phyloP scores from a whole-genome alignment of 2,113 vertebrate species.

The Crotalus tigris region DNA sequence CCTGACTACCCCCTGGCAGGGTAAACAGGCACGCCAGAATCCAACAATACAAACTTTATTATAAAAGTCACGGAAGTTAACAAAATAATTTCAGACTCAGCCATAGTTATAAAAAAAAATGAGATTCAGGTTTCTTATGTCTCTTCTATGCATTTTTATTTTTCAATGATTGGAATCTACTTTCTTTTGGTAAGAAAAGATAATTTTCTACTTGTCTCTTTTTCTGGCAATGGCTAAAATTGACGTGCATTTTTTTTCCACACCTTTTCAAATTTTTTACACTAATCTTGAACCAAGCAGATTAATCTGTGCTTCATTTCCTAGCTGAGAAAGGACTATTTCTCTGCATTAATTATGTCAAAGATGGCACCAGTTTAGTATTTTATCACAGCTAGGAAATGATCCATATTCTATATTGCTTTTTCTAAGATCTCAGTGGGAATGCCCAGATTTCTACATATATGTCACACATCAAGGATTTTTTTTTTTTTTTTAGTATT shows the following conservation, averaged over 20 bases:
- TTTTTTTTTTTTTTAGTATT: conserved; percentile 13
- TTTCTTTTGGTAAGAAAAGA: not conserved
- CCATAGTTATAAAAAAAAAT: not conserved
- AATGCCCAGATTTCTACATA: conserved; percentile 44
- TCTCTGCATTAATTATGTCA: conserved; percentile 31
- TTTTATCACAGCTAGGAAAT: conserved; percentile 31
- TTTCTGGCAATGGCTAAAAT: not conserved
- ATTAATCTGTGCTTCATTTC: conserved; percentile 2
- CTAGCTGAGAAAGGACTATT: conserved; percentile 17
- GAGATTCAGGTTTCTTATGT: not conserved
- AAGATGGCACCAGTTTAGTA: conserved; percentile 21
- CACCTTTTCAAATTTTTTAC: not conserved
- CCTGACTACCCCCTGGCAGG: not conserved
- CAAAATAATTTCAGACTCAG: not conserved
- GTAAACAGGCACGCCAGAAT: not conserved
- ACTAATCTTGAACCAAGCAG: not conserved
- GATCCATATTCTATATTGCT: conserved; percentile 20
- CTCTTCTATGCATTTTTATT: not conserved
- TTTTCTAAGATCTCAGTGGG: conserved; percentile 28
- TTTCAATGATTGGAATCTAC: not conserved
- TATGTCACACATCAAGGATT: conserved; percentile 14
- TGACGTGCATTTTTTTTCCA: not conserved
- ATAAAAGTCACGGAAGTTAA: not conserved
- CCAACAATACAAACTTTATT: not conserved
- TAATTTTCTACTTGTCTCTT: not conserved